Conservation (phyloP, 1,140 invertebrate genomes). For the Pseudomyrmex concolor region DNA sequence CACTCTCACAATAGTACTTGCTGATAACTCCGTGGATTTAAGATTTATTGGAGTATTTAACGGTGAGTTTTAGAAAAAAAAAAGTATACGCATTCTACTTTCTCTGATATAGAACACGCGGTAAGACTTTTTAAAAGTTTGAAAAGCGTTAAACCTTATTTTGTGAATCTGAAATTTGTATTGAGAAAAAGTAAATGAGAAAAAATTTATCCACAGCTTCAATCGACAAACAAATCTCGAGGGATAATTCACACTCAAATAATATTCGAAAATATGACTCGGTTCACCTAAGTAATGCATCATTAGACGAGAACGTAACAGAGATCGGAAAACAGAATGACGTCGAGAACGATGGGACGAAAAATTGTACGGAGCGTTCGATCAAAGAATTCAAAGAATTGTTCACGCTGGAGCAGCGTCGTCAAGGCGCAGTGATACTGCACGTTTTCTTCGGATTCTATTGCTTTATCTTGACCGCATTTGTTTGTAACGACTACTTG, state of each 20-base stretch:
- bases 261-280: not conserved
- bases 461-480: conserved; percentile 91
- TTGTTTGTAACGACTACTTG: conserved; percentile 95
- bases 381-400: conserved; percentile 86
- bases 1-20: not conserved
- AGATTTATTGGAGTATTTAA: not conserved
- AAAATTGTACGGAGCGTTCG: conserved; percentile 82
- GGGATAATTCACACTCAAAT: no score
- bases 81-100: not conserved
- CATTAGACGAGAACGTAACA: no score
- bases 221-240: not conserved
- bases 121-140: not conserved
- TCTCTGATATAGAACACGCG: no score
- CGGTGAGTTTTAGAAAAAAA: conserved; percentile 29
- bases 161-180: not conserved
- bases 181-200: not conserved
- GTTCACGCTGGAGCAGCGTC: conserved; percentile 87
- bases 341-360: not conserved
- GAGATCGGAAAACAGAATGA: not conserved
- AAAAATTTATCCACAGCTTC: no score
- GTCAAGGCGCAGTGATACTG: conserved; percentile 89
- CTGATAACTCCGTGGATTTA: not conserved
- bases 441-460: conserved; percentile 92
- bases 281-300: not conserved
- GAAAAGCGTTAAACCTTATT: no score